Conservation (phyloP, 2,888 invertebrate genomes). For the Agrilus mali region DNA sequence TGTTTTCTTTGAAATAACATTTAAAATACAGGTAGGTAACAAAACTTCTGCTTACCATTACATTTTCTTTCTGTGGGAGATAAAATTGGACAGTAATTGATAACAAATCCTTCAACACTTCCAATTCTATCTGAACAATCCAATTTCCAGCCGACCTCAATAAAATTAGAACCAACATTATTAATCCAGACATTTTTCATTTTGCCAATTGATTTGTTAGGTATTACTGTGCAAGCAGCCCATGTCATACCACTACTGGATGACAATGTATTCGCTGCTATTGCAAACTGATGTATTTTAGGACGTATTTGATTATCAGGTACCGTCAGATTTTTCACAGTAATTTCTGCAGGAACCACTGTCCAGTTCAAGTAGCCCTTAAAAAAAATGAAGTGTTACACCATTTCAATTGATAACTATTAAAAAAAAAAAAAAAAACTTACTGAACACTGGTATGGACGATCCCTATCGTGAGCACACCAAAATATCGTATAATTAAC, state of each 20-base stretch:
- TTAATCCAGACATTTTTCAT: slow-evolving; percentile 44
- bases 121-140: slow-evolving; percentile 63
- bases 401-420: not conserved
- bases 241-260: slow-evolving; percentile 76
- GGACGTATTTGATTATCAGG: slow-evolving; percentile 49
- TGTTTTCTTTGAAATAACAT: not conserved
- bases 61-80: slow-evolving; percentile 42
- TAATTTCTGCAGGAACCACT: slow-evolving; percentile 38
- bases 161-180: slow-evolving; percentile 36
- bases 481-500: slow-evolving; percentile 72
- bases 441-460: slow-evolving; percentile 31
- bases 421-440: slow-evolving; percentile 12
- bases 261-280: slow-evolving; percentile 57
- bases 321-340: slow-evolving; percentile 44
- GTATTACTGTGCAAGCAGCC: slow-evolving; percentile 60
- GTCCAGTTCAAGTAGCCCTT: slow-evolving; percentile 50
- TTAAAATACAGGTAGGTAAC: not conserved
- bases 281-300: slow-evolving; percentile 62
- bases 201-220: slow-evolving; percentile 37
- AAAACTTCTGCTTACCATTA: slow-evolving; percentile 27
- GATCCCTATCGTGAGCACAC: slow-evolving; percentile 32
- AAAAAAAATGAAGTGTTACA: slow-evolving; percentile 6
- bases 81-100: slow-evolving; percentile 57
- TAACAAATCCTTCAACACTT: slow-evolving; percentile 58
- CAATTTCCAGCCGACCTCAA: slow-evolving; percentile 63